Evolutionary conservation across 2,888 invertebrate species (phyloP).

Genomic region (Aradus depressus): DNA sequence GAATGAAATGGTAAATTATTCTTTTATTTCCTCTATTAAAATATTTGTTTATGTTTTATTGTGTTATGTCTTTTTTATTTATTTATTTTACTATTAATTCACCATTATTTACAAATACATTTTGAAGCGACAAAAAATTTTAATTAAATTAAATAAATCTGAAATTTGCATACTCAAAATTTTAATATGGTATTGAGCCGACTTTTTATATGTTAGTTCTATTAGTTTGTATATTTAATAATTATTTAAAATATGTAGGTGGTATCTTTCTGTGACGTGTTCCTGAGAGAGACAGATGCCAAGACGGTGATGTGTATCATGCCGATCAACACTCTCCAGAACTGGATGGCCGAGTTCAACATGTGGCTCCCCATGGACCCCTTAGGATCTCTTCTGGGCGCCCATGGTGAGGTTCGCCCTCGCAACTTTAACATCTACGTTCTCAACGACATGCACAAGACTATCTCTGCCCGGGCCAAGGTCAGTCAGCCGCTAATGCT

Average conservation of each 20-base stretch:
- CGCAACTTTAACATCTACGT: conserved; percentile 80
- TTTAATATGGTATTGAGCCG: neutral
- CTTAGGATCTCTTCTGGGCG: conserved; percentile 43
- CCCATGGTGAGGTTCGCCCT: conserved; percentile 56
- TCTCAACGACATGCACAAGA: conserved; percentile 89
- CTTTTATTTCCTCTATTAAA: no score
- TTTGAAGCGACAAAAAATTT: no score
- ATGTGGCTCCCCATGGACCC: conserved; percentile 83
- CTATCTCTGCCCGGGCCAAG: conserved; percentile 72
- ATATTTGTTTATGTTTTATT: no score
- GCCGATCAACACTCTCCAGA: conserved; percentile 94
- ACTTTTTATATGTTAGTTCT: no score
- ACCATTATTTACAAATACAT: no score
- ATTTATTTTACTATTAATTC: no score
- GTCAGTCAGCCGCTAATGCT: conserved; percentile 41
- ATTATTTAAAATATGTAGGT: conserved; percentile 41
- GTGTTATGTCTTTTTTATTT: no score
- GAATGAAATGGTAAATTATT: no score
- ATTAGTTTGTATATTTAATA: neutral
- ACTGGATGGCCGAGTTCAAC: conserved; percentile 86
- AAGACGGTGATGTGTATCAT: conserved; percentile 90
- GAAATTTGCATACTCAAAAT: neutral
- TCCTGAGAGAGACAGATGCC: conserved; percentile 77
- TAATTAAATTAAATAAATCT: no score
- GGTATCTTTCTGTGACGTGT: conserved; percentile 91